Conservation (phyloP, 2,113 vertebrate genomes). For the Oryctolagus cuniculus region mOryCun1.1 NC_091434.1:138706001-138706500, state of each 20-base stretch:
- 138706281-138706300: constrained; percentile 57
- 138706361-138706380: background rate
- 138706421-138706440: background rate
- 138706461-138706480: accelerated
- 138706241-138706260: background rate
- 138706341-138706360: background rate
- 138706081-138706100: background rate
- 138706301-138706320: constrained; percentile 35
- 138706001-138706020: background rate
- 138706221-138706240: constrained; percentile 29
- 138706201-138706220: constrained; percentile 59
- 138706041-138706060: background rate
- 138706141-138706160: background rate
- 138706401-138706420: accelerated
- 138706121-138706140: background rate
- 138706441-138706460: background rate
- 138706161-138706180: background rate
- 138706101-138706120: background rate
- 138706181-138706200: constrained; percentile 49
- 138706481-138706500: background rate
- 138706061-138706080: background rate
- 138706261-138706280: constrained; percentile 53
- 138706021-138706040: background rate
- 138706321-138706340: background rate
- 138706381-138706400: background rate